Base-by-base conservation (phyloP, 2,113 vertebrate genomes). In the Ornithorhynchus anatinus region DNA sequence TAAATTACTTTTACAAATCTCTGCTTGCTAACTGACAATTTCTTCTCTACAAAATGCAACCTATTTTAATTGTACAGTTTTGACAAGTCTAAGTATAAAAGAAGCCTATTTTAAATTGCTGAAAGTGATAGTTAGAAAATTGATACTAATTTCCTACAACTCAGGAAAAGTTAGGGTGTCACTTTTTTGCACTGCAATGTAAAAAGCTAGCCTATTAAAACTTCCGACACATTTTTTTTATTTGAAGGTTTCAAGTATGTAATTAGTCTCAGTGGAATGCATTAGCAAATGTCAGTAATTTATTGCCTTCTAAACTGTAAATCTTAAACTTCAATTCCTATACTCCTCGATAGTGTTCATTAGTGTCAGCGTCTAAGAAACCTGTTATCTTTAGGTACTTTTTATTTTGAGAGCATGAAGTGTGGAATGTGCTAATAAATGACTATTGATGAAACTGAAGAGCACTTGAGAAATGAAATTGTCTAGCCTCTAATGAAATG, bases 391-490 rank as follows among this genome's bases (percentile, higher is more conserved):
- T 89, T 86, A 72, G 72, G 75, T 79, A 82, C 80, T 29, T 80
- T 25, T 72, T 73, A n/a, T 90, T 87, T 83, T 87, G 89, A 86
- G 85, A 91, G 92, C 93, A 93, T 94, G 93, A 88, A 85, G 65
- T 85, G 50, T 84, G 79, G 79, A 90, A 87, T 91, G 81, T 91
- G 45, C 78, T 57, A 69, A 6, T 78, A 67, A 87, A 85, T 84
- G 43, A 43, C 65, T 79, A 70, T 76, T 66, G 76, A 85, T 67
- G 85, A 91, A 69, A 38, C 71, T 88, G 62, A 87, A 82, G 75
- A 20, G 79, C 80, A 84, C 84, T 86, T 87, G 72, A 72, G 75
- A 80, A 89, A 75, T 82, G 77, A 79, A 88, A 82, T 66, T 84
- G 81, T 86, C 65, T 86, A 57, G 68, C 82, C 84, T 89, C 87